Conservation (phyloP, 2,113 vertebrate species). For the Pterocles orientalis region DNA sequence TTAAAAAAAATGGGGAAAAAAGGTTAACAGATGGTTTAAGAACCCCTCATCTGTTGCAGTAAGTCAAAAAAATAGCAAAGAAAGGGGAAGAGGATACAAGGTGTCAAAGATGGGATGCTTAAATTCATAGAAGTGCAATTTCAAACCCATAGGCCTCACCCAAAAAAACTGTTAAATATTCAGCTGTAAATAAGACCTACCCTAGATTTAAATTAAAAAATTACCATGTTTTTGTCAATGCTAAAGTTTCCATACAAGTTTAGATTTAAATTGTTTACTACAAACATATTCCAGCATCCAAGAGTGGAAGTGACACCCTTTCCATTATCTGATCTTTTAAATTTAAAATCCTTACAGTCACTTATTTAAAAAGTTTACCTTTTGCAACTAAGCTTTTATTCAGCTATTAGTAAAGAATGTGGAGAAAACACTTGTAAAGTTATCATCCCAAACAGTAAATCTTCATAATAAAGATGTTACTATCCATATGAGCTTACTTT, state of each 20-base stretch:
- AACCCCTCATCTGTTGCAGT: slow-evolving; percentile 84
- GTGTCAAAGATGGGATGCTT: slow-evolving; percentile 84
- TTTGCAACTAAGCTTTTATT: background rate
- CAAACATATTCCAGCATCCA: background rate
- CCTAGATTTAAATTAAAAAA: slow-evolving; percentile 67
- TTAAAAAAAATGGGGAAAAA: slow-evolving; percentile 67
- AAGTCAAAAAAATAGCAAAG: slow-evolving; percentile 75
- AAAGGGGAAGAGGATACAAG: slow-evolving; percentile 74
- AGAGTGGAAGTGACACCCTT: background rate
- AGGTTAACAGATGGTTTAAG: slow-evolving; percentile 95
- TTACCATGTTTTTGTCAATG: background rate
- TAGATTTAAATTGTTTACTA: background rate
- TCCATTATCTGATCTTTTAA: background rate
- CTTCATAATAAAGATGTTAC: background rate
- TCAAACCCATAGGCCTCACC: slow-evolving; percentile 77
- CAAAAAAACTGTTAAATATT: slow-evolving; percentile 84
- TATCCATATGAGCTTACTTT: background rate
- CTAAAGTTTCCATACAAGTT: slow-evolving; percentile 18
- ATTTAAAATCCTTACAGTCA: background rate
- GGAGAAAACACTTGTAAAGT: background rate
- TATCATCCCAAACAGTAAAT: background rate
- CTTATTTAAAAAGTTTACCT: background rate
- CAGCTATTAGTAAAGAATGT: background rate
- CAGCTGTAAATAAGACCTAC: slow-evolving; percentile 77
- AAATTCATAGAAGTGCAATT: slow-evolving; percentile 80